Conservation (phyloP, 2,113 vertebrate genomes). For the Spea multiplicata region DNA sequence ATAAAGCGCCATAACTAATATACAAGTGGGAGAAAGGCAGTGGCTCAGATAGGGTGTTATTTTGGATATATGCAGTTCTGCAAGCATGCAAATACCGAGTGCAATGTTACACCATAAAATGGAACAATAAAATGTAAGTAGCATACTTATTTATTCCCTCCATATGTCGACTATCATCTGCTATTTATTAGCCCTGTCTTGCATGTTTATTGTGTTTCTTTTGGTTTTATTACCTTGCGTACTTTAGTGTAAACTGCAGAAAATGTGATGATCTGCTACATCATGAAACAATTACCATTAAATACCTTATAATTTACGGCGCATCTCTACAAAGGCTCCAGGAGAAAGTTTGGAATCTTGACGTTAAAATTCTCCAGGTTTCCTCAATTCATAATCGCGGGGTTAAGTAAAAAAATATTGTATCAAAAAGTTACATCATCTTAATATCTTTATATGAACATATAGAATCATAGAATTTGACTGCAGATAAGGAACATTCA, state of each 20-base stretch:
- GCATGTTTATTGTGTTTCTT: background rate
- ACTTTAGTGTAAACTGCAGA: background rate
- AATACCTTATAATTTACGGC: background rate
- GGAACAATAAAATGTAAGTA: background rate
- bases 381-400: too few relatives aligned
- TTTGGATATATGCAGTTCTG: too few relatives aligned
- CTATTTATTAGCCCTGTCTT: background rate
- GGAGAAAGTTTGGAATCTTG: background rate
- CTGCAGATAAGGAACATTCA: too few relatives aligned
- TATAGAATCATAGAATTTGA: too few relatives aligned
- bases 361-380: background rate
- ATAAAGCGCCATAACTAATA: too few relatives aligned
- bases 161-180: background rate
- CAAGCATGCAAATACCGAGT: too few relatives aligned
- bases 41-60: too few relatives aligned
- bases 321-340: background rate
- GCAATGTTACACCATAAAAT: too few relatives aligned
- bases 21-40: too few relatives aligned
- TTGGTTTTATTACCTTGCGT: background rate
- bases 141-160: background rate
- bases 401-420: too few relatives aligned
- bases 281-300: conserved; percentile 6
- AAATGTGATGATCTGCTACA: background rate
- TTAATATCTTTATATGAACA: too few relatives aligned
- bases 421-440: too few relatives aligned